Conservation (phyloP, 2,888 invertebrate genomes). For the Dusona sp. region DNA sequence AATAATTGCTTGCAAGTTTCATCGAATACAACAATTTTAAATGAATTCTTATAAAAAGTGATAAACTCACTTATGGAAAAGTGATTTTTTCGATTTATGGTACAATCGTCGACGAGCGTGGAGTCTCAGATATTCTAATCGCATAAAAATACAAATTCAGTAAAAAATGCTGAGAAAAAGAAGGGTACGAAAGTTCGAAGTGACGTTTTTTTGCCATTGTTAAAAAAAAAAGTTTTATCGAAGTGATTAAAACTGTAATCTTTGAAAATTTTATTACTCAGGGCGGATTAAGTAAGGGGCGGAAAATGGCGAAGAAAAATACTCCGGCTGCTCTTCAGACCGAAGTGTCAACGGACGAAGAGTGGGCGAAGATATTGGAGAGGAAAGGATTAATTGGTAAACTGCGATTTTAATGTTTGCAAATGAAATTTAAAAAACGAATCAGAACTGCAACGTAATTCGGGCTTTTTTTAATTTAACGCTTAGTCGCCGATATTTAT, state of each 20-base stretch:
- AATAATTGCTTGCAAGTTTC: neutral
- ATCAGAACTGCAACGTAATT: conserved; percentile 10
- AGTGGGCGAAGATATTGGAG: conserved; percentile 92
- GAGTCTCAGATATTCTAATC: neutral
- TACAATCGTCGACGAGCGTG: neutral
- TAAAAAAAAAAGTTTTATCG: neutral
- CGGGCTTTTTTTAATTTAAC: conserved; percentile 16
- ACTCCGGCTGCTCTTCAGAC: conserved; percentile 91
- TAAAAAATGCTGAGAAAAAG: conserved; percentile 50
- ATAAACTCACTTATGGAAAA: neutral
- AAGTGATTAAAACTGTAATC: neutral
- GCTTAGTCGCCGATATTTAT: conserved; percentile 94
- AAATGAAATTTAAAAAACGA: neutral
- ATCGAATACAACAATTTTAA: neutral
- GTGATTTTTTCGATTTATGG: neutral
- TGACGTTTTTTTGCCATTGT: neutral
- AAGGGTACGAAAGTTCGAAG: conserved; percentile 38
- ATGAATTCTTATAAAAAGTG: neutral
- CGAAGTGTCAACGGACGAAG: conserved; percentile 93
- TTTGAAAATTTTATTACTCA: conserved; percentile 61
- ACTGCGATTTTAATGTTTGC: neutral
- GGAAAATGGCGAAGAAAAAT: conserved; percentile 90
- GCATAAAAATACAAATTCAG: neutral
- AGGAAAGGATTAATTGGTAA: conserved; percentile 89
- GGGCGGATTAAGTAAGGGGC: conserved; percentile 76